phyloP scores from a whole-genome alignment of 2,888 invertebrate species.

The Eueremaeus valkanovi region DNA sequence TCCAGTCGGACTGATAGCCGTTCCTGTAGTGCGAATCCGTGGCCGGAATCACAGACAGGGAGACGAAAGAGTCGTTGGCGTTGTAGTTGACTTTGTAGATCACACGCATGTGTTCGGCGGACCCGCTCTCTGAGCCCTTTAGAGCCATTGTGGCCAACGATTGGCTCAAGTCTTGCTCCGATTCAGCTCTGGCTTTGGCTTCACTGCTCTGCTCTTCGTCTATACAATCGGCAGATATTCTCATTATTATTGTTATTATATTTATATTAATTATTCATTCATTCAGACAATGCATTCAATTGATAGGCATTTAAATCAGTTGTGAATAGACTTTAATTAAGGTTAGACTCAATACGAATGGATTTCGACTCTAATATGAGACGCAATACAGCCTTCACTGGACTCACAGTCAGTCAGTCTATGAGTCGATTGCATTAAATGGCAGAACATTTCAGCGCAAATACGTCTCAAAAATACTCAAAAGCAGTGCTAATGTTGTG shows the following conservation, averaged over 20 bases:
- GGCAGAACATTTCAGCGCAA: not conserved
- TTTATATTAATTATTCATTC: not conserved
- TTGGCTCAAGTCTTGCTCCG: not conserved
- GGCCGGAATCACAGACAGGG: not conserved
- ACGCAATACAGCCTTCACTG: not conserved
- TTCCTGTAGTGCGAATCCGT: not conserved
- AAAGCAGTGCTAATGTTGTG: no score
- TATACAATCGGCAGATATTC: constrained; percentile 17
- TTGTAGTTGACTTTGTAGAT: not conserved
- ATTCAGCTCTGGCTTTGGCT: not conserved
- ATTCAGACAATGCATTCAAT: not conserved
- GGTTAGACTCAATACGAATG: no score
- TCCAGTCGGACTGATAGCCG: not conserved
- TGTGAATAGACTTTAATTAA: no score
- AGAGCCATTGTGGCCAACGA: not conserved
- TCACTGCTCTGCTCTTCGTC: not conserved
- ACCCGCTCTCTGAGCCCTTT: not conserved
- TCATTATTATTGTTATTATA: constrained; percentile 5
- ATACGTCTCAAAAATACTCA: no score
- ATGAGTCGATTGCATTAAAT: no score
- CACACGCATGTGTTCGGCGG: not conserved
- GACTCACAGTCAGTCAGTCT: not conserved
- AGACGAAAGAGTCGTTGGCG: not conserved
- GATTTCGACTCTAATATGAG: not conserved
- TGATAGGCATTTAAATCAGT: no score